These are phyloP conservation scores for Tinea pellionella DNA, from an alignment of 2,888 invertebrate genomes.

Conservation along the genomic window DNA sequence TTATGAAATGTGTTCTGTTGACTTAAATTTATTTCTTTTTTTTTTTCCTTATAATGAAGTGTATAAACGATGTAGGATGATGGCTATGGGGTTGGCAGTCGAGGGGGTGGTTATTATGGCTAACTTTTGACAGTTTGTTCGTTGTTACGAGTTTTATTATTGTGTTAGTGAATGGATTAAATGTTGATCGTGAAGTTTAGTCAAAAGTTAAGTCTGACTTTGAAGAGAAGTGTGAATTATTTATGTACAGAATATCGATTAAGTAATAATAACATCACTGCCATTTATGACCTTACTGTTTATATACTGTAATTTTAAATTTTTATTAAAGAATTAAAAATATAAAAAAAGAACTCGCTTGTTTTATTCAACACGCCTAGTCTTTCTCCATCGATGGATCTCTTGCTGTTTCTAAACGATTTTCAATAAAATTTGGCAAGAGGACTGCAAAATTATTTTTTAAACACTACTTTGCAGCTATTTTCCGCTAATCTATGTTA, in stretches of 20 bases:
- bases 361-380: background rate
- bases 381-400: too few species aligned
- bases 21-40: background rate
- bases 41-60: background rate
- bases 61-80: background rate
- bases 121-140: conserved; percentile 25
- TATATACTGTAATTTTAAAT: conserved; percentile 59
- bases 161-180: conserved; percentile 41
- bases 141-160: conserved; percentile 49
- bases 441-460: too few species aligned
- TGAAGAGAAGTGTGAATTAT: conserved; percentile 24
- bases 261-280: conserved; percentile 58
- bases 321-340: conserved; percentile 30
- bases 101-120: background rate
- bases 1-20: conserved; percentile 8
- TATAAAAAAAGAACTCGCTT: background rate
- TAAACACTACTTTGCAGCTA: too few species aligned
- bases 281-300: conserved; percentile 69
- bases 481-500: too few species aligned
- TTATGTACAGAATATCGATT: conserved; percentile 50
- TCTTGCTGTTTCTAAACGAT: too few species aligned
- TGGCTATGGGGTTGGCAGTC: conserved; percentile 1
- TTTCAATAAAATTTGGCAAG: too few species aligned
- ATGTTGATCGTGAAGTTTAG: conserved; percentile 45
- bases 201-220: conserved; percentile 22